phyloP scores from a whole-genome alignment of 2,888 invertebrate species.

The Cryptosula pallasiana region DNA sequence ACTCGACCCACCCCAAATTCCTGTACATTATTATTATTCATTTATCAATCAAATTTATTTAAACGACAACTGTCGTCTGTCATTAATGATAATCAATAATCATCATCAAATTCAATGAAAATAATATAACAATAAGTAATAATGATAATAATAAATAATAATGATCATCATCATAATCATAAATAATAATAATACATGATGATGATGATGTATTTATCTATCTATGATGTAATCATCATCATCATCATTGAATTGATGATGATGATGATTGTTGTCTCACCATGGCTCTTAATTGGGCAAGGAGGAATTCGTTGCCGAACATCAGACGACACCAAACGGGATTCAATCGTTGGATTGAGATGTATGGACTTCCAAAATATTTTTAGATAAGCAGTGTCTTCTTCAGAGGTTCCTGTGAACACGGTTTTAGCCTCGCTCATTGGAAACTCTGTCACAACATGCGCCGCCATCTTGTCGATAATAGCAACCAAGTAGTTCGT shows the following conservation, averaged over 20 bases:
- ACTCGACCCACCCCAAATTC: no score
- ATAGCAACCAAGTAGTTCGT: neutral
- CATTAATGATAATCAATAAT: no score
- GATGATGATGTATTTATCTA: no score
- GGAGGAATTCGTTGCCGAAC: slow-evolving; percentile 23
- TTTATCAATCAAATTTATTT: no score
- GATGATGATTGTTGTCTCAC: neutral
- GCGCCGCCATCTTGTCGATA: slow-evolving; percentile 15
- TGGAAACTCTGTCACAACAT: slow-evolving; percentile 16
- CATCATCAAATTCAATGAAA: no score
- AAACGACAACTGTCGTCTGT: no score
- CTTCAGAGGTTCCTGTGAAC: slow-evolving; percentile 19
- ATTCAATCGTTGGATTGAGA: slow-evolving; percentile 23
- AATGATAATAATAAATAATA: no score
- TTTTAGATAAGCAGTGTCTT: slow-evolving; percentile 19
- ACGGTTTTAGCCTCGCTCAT: slow-evolving; percentile 16
- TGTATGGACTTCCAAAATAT: slow-evolving; percentile 25
- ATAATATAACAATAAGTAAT: no score
- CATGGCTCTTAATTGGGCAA: neutral
- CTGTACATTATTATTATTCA: no score
- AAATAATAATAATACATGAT: no score
- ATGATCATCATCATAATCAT: no score
- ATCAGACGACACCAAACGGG: slow-evolving; percentile 22
- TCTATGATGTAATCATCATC: no score
- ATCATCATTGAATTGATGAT: neutral